phyloP scores from a whole-genome alignment of 2,888 invertebrate genomes.

The Ectropis crepuscularia region DNA sequence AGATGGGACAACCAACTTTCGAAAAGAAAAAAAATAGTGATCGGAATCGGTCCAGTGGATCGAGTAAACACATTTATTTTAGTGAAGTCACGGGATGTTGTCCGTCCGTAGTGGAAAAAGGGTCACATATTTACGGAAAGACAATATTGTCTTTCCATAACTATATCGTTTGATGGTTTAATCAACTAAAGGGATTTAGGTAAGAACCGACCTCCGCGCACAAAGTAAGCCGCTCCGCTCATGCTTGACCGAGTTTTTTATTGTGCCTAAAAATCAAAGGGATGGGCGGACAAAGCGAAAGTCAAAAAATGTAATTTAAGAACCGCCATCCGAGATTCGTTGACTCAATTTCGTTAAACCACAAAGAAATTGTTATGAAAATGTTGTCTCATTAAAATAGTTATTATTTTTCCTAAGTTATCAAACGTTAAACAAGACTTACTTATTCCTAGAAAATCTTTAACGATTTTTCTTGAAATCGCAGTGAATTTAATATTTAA shows the following conservation, averaged over 20 bases:
- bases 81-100: slow-evolving; percentile 44
- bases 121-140: slow-evolving; percentile 45
- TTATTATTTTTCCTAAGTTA: not conserved
- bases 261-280: slow-evolving; percentile 41
- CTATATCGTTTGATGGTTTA: slow-evolving; percentile 44
- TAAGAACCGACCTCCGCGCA: slow-evolving; percentile 38
- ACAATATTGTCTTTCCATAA: slow-evolving; percentile 46
- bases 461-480: too few relatives aligned
- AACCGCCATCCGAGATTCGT: slow-evolving; percentile 12
- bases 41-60: slow-evolving; percentile 43
- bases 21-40: slow-evolving; percentile 40
- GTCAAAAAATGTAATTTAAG: slow-evolving; percentile 29
- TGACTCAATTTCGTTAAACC: slow-evolving; percentile 1
- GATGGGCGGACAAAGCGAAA: slow-evolving; percentile 36
- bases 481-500: too few relatives aligned
- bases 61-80: slow-evolving; percentile 45
- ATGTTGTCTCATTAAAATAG: not conserved
- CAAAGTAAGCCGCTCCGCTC: slow-evolving; percentile 35
- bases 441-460: too few relatives aligned
- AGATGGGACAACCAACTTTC: slow-evolving; percentile 42
- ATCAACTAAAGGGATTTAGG: slow-evolving; percentile 46
- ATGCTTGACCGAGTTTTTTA: slow-evolving; percentile 45
- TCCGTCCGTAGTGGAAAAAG: slow-evolving; percentile 44
- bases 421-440: too few relatives aligned
- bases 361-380: slow-evolving; percentile 2